Evolutionary conservation across 2,888 invertebrate genomes (phyloP).

Genomic region (Chrysolina haemoptera): DNA sequence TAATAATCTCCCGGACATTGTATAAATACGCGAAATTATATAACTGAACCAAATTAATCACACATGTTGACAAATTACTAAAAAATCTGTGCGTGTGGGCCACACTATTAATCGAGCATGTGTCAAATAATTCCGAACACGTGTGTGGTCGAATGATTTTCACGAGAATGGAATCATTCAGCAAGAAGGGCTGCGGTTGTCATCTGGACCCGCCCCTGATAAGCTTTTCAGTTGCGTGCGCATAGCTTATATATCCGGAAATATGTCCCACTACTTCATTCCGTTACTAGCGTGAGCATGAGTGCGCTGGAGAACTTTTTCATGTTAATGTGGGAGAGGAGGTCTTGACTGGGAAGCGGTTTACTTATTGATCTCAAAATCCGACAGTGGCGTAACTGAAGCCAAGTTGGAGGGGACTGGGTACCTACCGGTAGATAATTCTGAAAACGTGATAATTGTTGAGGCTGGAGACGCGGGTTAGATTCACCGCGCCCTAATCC

Average conservation of each 20-base stretch:
- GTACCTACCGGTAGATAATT: no score
- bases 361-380: conserved; percentile 17
- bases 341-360: conserved; percentile 16
- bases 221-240: conserved; percentile 1
- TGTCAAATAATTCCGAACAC: background rate
- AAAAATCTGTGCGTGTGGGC: background rate
- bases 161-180: background rate
- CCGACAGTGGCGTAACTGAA: conserved; percentile 7
- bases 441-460: no score
- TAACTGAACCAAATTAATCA: background rate
- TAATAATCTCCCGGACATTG: no score
- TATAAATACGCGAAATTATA: background rate
- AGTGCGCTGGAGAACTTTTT: conserved; percentile 9
- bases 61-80: conserved; percentile 9
- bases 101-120: background rate
- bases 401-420: background rate
- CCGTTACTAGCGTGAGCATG: background rate
- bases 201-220: conserved; percentile 15
- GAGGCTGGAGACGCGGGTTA: no score
- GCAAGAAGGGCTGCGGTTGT: background rate
- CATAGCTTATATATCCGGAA: conserved; percentile 5
- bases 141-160: background rate
- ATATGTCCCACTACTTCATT: conserved; percentile 3
- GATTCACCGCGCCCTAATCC: no score
- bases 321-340: conserved; percentile 9